Percentiles rank a stretch among this genome's conserved stretches.
phyloP scores from a whole-genome alignment of 2,113 vertebrate genomes.

The Cricetomys ansorgei region DNA sequence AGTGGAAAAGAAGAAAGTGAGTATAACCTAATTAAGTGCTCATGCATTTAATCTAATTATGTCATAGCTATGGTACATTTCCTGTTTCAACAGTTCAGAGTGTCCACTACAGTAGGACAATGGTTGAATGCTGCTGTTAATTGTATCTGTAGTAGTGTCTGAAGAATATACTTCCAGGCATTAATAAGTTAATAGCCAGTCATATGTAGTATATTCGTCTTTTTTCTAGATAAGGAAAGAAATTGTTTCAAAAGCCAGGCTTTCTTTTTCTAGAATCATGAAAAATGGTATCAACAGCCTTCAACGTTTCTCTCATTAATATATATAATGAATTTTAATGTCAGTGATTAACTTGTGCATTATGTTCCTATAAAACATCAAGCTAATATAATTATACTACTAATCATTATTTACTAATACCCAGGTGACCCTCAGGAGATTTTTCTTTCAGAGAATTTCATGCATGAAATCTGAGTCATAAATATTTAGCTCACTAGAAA shows the following conservation, averaged over 20 bases:
- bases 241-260: background rate
- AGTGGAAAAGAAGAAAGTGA: background rate
- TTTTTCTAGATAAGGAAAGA: background rate
- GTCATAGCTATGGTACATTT: background rate
- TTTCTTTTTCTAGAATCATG: background rate
- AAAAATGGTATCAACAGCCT: background rate
- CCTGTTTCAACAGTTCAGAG: background rate
- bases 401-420: background rate
- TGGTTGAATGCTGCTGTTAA: background rate
- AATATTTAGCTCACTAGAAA: constrained; percentile 8
- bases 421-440: background rate
- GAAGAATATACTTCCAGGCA: background rate
- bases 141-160: background rate
- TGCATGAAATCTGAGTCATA: background rate
- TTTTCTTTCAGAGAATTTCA: background rate
- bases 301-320: background rate
- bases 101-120: background rate
- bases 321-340: constrained; percentile 14
- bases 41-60: background rate
- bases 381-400: background rate
- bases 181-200: background rate
- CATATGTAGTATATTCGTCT: background rate
- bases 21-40: background rate
- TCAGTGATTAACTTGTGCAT: background rate
- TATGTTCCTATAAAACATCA: constrained; percentile 33